Percentiles rank a stretch among this genome's conserved stretches.
phyloP scores from a whole-genome alignment of 1,140 invertebrate species.

The Dreissena rostriformis region DNA sequence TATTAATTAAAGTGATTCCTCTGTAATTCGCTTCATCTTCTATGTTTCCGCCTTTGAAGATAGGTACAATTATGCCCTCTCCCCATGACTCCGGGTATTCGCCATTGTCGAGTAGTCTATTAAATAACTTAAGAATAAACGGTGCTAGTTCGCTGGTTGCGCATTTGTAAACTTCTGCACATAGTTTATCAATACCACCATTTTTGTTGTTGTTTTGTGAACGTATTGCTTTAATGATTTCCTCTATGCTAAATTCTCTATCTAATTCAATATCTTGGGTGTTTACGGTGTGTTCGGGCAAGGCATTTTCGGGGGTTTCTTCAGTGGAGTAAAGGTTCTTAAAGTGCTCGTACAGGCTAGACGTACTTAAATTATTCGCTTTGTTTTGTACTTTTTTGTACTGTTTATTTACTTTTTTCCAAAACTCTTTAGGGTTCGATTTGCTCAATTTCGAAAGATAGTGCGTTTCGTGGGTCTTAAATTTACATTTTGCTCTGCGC shows the following conservation, averaged over 20 bases:
- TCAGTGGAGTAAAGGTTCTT: not conserved
- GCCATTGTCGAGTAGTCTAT: constrained; percentile 8
- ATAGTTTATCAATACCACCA: no score
- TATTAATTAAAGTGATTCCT: constrained; percentile 14
- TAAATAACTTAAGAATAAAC: constrained; percentile 3
- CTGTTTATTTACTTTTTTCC: not conserved
- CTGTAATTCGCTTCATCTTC: constrained; percentile 30
- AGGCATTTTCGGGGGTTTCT: not conserved
- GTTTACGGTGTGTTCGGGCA: not conserved
- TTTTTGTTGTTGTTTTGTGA: no score
- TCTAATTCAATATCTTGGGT: not conserved
- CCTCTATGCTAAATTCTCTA: no score
- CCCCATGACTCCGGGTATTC: constrained; percentile 13
- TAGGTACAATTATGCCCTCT: constrained; percentile 21
- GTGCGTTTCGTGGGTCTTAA: no score
- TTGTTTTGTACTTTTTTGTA: not conserved
- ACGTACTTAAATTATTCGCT: not conserved
- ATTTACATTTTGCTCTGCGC: no score
- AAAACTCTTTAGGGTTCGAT: constrained; percentile 9
- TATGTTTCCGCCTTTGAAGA: constrained; percentile 5
- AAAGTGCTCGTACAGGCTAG: constrained; percentile 1
- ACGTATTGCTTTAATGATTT: no score
- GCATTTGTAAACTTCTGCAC: constrained; percentile 8
- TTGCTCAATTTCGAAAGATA: no score
- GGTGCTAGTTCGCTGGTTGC: not conserved